Evolutionary conservation across 2,888 invertebrate species (phyloP).

Genomic region (Tachina lurida): DNA sequence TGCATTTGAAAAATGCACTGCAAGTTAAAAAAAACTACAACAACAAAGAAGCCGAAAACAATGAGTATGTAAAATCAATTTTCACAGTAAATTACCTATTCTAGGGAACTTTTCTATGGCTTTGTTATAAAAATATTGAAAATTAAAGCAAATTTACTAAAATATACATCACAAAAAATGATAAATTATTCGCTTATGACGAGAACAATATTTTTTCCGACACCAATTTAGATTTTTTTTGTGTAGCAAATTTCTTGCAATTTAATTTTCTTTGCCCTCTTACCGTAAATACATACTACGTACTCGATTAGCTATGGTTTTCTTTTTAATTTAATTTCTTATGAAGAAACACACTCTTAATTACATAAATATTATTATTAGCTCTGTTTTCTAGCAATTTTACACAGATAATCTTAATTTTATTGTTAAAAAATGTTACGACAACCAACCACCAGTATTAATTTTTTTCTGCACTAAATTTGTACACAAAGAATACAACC

Average conservation of each 20-base stretch:
- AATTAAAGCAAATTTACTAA: background rate
- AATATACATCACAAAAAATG: background rate
- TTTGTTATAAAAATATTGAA: background rate
- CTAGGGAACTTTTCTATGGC: background rate
- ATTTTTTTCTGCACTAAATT: slow-evolving; percentile 42
- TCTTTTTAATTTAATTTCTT: slow-evolving; percentile 12
- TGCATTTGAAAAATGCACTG: slow-evolving; percentile 7
- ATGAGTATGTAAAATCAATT: slow-evolving; percentile 35
- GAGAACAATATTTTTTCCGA: background rate
- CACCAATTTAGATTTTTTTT: background rate
- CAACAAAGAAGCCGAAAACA: slow-evolving; percentile 31
- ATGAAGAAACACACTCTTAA: background rate
- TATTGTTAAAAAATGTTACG: slow-evolving; percentile 43
- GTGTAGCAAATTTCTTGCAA: background rate
- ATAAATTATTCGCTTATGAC: background rate
- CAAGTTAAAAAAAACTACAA: slow-evolving; percentile 21
- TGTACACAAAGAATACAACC: background rate
- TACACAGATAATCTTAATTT: slow-evolving; percentile 19
- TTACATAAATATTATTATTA: slow-evolving; percentile 18
- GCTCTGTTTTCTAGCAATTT: slow-evolving; percentile 13
- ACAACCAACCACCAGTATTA: slow-evolving; percentile 40
- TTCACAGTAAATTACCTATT: slow-evolving; percentile 8
- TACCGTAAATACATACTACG: background rate
- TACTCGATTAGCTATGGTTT: background rate
- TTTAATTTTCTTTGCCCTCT: slow-evolving; percentile 2